Evolutionary conservation across 2,113 vertebrate genomes (phyloP), one percentile per base, ranked within the genome.

Genomic region (Zootoca vivipara): DNA sequence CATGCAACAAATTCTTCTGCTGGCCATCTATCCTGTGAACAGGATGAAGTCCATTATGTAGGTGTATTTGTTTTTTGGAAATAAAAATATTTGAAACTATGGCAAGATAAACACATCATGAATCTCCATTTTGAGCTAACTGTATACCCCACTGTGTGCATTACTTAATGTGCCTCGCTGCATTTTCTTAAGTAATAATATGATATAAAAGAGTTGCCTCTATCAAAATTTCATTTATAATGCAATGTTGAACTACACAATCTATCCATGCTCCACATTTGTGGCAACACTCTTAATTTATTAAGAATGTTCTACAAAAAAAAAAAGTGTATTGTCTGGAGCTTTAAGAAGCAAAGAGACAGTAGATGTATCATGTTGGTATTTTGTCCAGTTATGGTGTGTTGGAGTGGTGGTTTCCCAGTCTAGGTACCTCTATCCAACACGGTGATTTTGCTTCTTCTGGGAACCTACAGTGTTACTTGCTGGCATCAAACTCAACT

Each of bases 141-240:
- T 73, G 70, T 74, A 86, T 74, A 30, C 83, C 7, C 35, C 16
- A 65, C 30, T 26, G 64, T n/a, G 77, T 1, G 2, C 3, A 38
- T 85, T 78, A 82, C 13, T 40, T 33, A 33, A 62, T 86, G n/a
- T 33, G 58, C 72, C 22, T 26, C 69, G 82, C 75, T 89, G 75
- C 42, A 85, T 83, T 73, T 92, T 24, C n/a, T 16, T 85, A 78
- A 79, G 56, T 93, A 88, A 91, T 85, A 86, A 94, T 93, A 91
- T 77, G 83, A 33, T 7, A 91, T 87, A 90, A 90, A 86, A 73
- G 79, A 89, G 15, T 26, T 81, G 85, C 82, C 92, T 90, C 85
- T 74, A 79, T 93, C 90, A 88, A 85, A 92, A 92, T 78, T 90
- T 95, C 85, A 85, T 87, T 85, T 82, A 33, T 35, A 62, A 5